phyloP scores from a whole-genome alignment of 2,888 invertebrate genomes.

The Dynastes tityus region DNA sequence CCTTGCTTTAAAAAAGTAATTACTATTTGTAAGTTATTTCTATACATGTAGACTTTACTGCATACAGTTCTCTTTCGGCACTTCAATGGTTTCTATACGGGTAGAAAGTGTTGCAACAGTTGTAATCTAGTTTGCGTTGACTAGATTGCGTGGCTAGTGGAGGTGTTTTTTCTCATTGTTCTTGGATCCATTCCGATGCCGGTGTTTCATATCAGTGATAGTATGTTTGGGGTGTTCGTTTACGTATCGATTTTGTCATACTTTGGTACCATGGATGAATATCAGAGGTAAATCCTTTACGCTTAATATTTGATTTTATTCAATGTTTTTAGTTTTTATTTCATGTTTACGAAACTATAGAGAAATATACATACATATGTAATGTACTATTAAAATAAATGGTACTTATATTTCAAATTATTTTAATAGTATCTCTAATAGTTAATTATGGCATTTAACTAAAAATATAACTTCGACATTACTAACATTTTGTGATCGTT shows the following conservation, averaged over 20 bases:
- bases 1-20: constrained; percentile 5
- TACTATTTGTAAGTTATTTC: constrained; percentile 7
- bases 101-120: constrained; percentile 40
- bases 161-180: constrained; percentile 40
- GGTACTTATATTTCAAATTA: no score
- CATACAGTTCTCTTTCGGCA: constrained; percentile 36
- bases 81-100: constrained; percentile 39
- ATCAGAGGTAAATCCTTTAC: constrained; percentile 14
- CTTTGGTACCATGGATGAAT: constrained; percentile 36
- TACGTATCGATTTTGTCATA: constrained; percentile 31
- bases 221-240: constrained; percentile 32
- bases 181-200: constrained; percentile 31
- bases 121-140: constrained; percentile 41
- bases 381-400: no score
- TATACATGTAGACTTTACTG: not conserved
- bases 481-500: no score
- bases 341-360: not conserved
- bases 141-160: constrained; percentile 42
- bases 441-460: no score
- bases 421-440: no score
- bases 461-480: no score
- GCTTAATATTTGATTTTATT: not conserved
- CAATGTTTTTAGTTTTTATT: not conserved
- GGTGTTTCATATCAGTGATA: constrained; percentile 29
- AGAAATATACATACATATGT: no score